Conservation (phyloP, 2,888 invertebrate species). For the Pseudeuparius sepicola region DNA sequence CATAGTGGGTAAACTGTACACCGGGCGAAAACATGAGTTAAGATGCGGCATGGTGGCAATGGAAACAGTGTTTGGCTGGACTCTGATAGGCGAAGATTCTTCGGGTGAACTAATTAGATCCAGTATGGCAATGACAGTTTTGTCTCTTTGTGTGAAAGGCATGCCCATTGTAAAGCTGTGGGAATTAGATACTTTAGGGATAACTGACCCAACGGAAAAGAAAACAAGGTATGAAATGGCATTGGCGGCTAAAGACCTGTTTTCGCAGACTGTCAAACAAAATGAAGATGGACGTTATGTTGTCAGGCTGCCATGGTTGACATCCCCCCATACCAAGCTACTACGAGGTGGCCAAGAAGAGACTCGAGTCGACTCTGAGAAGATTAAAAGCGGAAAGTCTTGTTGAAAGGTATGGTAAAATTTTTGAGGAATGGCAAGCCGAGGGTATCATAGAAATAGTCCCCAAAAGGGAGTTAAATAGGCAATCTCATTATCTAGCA, state of each 20-base stretch:
- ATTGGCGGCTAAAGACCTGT: constrained; percentile 10
- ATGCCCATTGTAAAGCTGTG: too few relatives aligned
- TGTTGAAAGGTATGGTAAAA: constrained; percentile 1
- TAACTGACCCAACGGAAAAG: constrained; percentile 26
- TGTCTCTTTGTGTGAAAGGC: constrained; percentile 7
- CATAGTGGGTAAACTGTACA: constrained; percentile 11
- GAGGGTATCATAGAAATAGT: constrained; percentile 16
- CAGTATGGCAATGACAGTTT: constrained; percentile 1
- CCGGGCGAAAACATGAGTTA: constrained; percentile 15
- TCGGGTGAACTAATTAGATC: too few relatives aligned
- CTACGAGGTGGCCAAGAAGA: constrained; percentile 10
- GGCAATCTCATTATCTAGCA: constrained; percentile 7
- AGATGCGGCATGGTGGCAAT: constrained; percentile 11
- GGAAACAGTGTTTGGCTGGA: constrained; percentile 15
- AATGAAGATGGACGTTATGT: constrained; percentile 13
- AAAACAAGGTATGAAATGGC: constrained; percentile 9
- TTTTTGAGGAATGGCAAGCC: constrained; percentile 13
- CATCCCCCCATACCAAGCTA: constrained; percentile 15
- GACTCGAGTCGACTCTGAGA: constrained; percentile 1
- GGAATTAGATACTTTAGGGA: constrained; percentile 29
- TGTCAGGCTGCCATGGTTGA: constrained; percentile 15
- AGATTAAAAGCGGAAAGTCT: constrained; percentile 3
- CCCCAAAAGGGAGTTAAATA: background rate
- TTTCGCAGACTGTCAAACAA: constrained; percentile 8
- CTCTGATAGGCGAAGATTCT: constrained; percentile 10